Percentiles rank a stretch among this genome's conserved stretches.
Evolutionary conservation across 2,797 vertebrate species (phyloP).

Genomic region (Leuciscus waleckii): DNA sequence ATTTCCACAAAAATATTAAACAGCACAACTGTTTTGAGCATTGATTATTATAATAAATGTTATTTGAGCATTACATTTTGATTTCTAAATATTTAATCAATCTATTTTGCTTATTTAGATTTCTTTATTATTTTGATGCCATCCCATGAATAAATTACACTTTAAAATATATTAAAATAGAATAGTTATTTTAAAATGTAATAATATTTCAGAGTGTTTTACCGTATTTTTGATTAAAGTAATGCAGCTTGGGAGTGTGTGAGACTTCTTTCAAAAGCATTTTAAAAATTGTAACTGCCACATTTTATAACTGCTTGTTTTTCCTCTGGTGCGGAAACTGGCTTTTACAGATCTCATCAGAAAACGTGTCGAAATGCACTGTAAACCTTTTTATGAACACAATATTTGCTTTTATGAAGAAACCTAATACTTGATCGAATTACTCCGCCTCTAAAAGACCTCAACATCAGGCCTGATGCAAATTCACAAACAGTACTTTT

Average conservation of each 20-base stretch:
- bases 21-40: neutral
- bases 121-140: neutral
- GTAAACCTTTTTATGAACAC: neutral
- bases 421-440: neutral
- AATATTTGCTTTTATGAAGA: conserved; percentile 3
- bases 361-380: neutral
- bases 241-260: no score
- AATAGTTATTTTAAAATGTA: neutral
- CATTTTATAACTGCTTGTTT: neutral
- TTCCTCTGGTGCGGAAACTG: neutral
- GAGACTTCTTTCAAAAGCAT: neutral
- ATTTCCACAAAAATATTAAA: neutral
- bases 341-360: neutral
- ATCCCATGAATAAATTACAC: neutral
- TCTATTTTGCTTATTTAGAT: no score
- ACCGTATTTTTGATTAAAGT: neutral
- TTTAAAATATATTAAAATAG: neutral
- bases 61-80: neutral
- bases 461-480: neutral
- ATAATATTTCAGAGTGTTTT: neutral
- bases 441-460: neutral
- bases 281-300: neutral
- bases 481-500: neutral
- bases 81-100: neutral
- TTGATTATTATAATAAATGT: neutral